These are phyloP conservation scores for Brenthis ino DNA, from an alignment of 2,888 invertebrate species.

Conservation along the genomic window DNA sequence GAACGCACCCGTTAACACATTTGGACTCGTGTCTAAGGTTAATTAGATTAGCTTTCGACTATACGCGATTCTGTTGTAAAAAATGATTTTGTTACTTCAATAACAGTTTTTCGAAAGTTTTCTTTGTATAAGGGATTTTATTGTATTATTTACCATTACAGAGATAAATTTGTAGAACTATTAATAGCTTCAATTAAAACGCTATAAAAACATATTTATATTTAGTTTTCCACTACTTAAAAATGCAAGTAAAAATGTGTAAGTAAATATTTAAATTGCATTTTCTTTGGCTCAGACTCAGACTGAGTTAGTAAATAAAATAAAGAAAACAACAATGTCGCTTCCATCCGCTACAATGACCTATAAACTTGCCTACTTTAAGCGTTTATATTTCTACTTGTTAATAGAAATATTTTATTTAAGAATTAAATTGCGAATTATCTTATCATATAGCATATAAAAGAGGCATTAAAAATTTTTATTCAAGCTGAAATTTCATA, in stretches of 20 bases:
- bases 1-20: conserved; percentile 77
- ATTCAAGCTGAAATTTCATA: neutral
- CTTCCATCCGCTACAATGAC: conserved; percentile 27
- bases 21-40: conserved; percentile 80
- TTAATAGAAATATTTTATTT: conserved; percentile 29
- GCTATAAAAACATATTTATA: neutral
- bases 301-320: conserved; percentile 27
- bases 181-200: neutral
- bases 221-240: conserved; percentile 10
- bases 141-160: neutral
- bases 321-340: conserved; percentile 34
- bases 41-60: conserved; percentile 78
- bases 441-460: conserved; percentile 5
- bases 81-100: conserved; percentile 13
- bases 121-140: neutral
- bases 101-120: neutral
- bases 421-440: conserved; percentile 20
- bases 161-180: neutral
- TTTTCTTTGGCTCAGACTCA: conserved; percentile 18
- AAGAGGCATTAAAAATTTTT: conserved; percentile 1
- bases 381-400: conserved; percentile 27
- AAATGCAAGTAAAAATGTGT: conserved; percentile 16
- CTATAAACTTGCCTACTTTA: conserved; percentile 21
- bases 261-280: conserved; percentile 24
- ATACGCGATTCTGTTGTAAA: conserved; percentile 30